phyloP scores from a whole-genome alignment of 1,140 invertebrate species.

The Drosophila hydei region DNA sequence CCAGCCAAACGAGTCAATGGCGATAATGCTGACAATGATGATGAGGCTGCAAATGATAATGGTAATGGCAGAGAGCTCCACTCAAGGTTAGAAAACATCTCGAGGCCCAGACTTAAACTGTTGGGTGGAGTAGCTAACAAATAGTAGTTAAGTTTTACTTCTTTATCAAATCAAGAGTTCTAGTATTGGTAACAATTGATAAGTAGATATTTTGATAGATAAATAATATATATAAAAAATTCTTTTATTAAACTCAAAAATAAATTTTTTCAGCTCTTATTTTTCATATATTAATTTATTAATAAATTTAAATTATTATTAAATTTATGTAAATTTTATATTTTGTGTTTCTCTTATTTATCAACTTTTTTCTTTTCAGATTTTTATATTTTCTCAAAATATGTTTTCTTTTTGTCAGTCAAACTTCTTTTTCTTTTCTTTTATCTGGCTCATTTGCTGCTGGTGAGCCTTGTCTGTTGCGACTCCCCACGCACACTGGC shows the following conservation, averaged over 20 bases:
- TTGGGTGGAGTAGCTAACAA: slow-evolving; percentile 14
- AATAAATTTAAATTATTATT: not conserved
- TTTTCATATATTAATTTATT: no score
- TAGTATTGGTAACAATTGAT: not conserved
- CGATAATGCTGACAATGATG: slow-evolving; percentile 21
- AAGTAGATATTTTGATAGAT: not conserved
- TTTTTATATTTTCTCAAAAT: not conserved
- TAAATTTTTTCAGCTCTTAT: no score
- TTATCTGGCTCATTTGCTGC: slow-evolving; percentile 65
- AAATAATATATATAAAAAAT: not conserved
- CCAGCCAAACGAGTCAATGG: slow-evolving; percentile 30
- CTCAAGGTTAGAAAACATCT: slow-evolving; percentile 48
- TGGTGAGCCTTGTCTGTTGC: slow-evolving; percentile 53
- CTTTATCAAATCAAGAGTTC: not conserved
- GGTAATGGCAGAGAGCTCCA: slow-evolving; percentile 16
- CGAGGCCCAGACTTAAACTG: slow-evolving; percentile 17
- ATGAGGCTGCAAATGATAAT: slow-evolving; percentile 24
- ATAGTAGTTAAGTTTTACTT: not conserved
- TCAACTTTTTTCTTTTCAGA: not conserved
- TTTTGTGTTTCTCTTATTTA: not conserved
- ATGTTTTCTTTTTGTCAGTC: not conserved
- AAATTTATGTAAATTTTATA: not conserved
- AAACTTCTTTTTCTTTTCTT: slow-evolving; percentile 7
- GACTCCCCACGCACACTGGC: slow-evolving; percentile 1
- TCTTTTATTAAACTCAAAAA: no score